Base-by-base conservation (phyloP, 2,113 vertebrate genomes). In the Lophotis ruficrista region DNA sequence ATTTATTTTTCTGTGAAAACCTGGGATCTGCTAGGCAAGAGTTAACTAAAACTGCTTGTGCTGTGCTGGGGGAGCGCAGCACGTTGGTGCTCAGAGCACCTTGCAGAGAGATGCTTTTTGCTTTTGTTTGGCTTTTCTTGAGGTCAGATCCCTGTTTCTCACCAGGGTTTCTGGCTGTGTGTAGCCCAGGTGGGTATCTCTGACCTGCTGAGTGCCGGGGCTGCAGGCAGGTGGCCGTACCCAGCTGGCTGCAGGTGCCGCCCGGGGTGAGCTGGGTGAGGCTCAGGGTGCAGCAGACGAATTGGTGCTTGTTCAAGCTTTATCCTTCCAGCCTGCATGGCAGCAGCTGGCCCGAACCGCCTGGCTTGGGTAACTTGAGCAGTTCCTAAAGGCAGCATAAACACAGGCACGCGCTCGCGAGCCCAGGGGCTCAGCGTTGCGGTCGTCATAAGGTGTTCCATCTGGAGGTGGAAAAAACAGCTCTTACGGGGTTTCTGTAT, bases 381-480 rank as follows among this genome's bases (percentile, higher is more conserved):
- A 58, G 10, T 33, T 70, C 19, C 76, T 76, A 2, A 56, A 57
- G n/a, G 89, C 87, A 78, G 12, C 31, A 68, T 35, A 69, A 89
- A 45, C 75, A 57, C 58, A 48, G 78, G 84, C 50, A 6, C 10
- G 1, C 6, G 3, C 38, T 23, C 1, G 33, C 24, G 73, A 24
- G 43, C 90, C 82, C 75, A 60, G 66, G 87, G 82, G 92, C 88
- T 83, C 22, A 51, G 64, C 51, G 0, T 41, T 37, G 62, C 69
- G 13, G 76, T 51, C 57, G 69, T 90, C 81, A 47, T 14, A 72
- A 92, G 81, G 66, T 83, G 14, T 94, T 96, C 83, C 94, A 51
- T 53, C 70, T 54, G 91, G 86, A 92, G 84, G 81, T 62, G 90
- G 78, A 33, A 62, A 84, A 92, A 84, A 3, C 80, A 82, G 41